These are phyloP conservation scores for Magallana gigas DNA, from an alignment of 1,140 invertebrate genomes.

Conservation along the genomic window DNA sequence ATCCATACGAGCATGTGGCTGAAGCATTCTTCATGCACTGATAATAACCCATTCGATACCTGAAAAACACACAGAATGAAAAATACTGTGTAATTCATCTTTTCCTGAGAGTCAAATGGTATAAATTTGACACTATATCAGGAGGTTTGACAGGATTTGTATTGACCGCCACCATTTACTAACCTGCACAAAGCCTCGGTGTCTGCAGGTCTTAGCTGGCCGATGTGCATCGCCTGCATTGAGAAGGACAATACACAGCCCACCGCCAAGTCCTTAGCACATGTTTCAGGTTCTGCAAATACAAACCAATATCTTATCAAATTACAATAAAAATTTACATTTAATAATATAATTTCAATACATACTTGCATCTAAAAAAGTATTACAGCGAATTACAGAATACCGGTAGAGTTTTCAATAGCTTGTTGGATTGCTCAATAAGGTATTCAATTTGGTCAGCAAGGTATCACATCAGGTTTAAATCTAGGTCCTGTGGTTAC, in stretches of 20 bases:
- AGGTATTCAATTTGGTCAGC: too few species aligned
- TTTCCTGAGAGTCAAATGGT: too few species aligned
- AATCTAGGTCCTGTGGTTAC: too few species aligned
- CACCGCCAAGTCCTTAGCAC: background rate
- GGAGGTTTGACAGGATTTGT: too few species aligned
- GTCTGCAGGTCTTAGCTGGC: conserved; percentile 7
- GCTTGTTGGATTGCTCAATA: too few species aligned
- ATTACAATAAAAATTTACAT: background rate
- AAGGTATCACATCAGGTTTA: too few species aligned
- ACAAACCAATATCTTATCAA: background rate
- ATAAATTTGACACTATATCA: too few species aligned
- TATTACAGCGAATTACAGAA: too few species aligned
- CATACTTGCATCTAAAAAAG: too few species aligned
- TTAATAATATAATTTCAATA: too few species aligned
- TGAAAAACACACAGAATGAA: background rate
- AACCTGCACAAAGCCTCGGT: conserved; percentile 5
- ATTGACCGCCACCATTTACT: background rate
- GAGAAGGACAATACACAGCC: conserved; percentile 29
- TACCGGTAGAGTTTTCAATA: too few species aligned
- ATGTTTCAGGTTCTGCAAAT: background rate
- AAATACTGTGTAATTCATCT: too few species aligned
- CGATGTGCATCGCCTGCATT: background rate
- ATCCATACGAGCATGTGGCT: background rate
- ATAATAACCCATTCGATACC: background rate
- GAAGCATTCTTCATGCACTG: background rate